phyloP scores from a whole-genome alignment of 92 coral and sea anemone genomes.

The Zoanthus sociatus region DNA sequence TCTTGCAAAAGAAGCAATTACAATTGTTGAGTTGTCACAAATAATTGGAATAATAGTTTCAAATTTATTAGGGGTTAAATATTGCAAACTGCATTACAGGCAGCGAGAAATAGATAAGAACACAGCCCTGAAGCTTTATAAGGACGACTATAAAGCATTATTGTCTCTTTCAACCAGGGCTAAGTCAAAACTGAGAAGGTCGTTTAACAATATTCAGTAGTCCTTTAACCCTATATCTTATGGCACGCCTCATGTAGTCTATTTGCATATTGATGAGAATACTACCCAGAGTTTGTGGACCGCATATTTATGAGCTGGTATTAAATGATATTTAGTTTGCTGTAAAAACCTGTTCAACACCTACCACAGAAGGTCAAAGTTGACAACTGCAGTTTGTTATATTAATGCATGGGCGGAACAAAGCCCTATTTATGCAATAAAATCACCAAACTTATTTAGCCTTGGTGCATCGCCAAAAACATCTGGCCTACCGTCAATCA shows the following conservation, averaged over 20 bases:
- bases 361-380: too few species aligned
- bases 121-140: slow-evolving; percentile 27
- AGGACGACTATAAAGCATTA: slow-evolving; percentile 50
- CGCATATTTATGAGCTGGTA: too few species aligned
- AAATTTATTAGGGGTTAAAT: slow-evolving; percentile 64
- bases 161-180: slow-evolving; percentile 22
- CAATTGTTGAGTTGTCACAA: slow-evolving; percentile 53
- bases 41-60: slow-evolving; percentile 61
- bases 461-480: too few species aligned
- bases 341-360: too few species aligned
- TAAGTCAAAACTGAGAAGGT: slow-evolving; percentile 41
- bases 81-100: slow-evolving; percentile 54
- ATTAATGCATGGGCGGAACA: too few species aligned
- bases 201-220: slow-evolving; percentile 19
- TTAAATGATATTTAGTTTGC: too few species aligned
- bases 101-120: slow-evolving; percentile 44
- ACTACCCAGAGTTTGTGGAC: too few species aligned
- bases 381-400: too few species aligned
- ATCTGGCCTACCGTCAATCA: too few species aligned
- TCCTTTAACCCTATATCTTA: not conserved
- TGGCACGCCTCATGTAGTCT: slow-evolving; percentile 15
- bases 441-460: too few species aligned
- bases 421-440: too few species aligned
- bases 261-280: too few species aligned
- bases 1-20: slow-evolving; percentile 5